Base-by-base conservation (phyloP, 2,113 vertebrate species). In the Sula dactylatra region DNA sequence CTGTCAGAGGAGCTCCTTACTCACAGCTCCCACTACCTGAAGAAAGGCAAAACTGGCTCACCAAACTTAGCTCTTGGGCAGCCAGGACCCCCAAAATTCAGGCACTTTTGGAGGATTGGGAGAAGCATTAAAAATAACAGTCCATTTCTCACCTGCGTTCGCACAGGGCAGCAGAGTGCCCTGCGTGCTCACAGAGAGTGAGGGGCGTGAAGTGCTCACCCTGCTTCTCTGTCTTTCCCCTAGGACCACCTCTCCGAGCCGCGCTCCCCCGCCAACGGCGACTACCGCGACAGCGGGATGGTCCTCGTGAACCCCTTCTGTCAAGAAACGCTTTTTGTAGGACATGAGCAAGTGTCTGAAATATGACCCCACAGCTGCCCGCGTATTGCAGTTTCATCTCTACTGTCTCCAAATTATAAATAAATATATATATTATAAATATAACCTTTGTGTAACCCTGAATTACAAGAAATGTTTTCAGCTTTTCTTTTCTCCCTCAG, bases 231-330 rank as follows among this genome's bases (percentile, higher is more conserved):
- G 52, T 97, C 82, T 97, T 64, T 94, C 96, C 84, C 95, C 44
- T 58, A 99, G 99, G 99, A 99, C 83, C 99, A 99, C 64, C 98
- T 98, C 42, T 98, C 98, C 0, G 99, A 99, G 97, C 99, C 98
- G 5, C 99, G 98, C 85, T 99, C 99, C 78, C 99, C 99, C 3
- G 99, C 99, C 47, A 99, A 99, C 1, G 99, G 99, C 1, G 99
- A 99, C 97, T 99, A 99, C 97, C 98, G 98, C 2, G 98, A 99
- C 98, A 99, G 99, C 3, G 99, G 99, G 56, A 99, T 99, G 98
- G 99, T 99, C 95, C 99, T 99, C 11, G 99, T 99, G n/a, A 99
- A 99, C 97, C 99, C 99, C 32, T 99, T 99, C 98, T 99, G 99
- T 95, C 99, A 99, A 91, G 99, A 99, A 97, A 99, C 99, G 0